phyloP scores from a whole-genome alignment of 2,113 vertebrate genomes.

The Catagonus wagneri region DNA sequence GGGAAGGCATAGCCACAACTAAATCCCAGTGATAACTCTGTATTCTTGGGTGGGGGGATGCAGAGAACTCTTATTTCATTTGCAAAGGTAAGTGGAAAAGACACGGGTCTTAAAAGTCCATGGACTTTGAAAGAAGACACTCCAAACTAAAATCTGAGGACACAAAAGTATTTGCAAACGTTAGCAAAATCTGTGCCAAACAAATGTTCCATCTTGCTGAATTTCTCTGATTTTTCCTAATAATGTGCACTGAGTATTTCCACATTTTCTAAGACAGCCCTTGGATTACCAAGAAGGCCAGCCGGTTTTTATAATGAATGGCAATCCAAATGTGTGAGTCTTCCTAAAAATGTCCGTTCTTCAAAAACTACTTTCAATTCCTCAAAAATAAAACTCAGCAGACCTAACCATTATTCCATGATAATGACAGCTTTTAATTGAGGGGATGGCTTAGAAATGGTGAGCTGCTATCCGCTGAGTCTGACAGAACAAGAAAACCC shows the following conservation, averaged over 20 bases:
- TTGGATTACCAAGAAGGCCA: not conserved
- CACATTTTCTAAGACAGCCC: not conserved
- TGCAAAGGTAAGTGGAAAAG: not conserved
- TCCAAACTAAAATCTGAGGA: constrained; percentile 17
- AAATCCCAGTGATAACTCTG: not conserved
- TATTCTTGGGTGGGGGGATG: not conserved
- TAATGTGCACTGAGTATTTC: not conserved
- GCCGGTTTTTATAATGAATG: not conserved
- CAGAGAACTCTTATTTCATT: not conserved
- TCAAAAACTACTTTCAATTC: constrained; percentile 7
- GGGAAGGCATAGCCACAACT: not conserved
- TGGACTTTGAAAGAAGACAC: not conserved
- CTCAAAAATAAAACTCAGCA: constrained; percentile 10
- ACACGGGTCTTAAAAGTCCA: not conserved
- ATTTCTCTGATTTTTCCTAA: not conserved
- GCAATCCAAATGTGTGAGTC: not conserved
- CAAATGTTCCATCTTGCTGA: constrained; percentile 35
- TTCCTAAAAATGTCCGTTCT: constrained; percentile 11
- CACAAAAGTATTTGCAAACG: not conserved
- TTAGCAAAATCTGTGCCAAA: constrained; percentile 47
- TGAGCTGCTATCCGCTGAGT: not conserved
- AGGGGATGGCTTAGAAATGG: not conserved
- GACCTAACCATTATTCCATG: not conserved
- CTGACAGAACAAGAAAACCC: not conserved
- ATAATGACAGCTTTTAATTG: constrained; percentile 2